A percentile compares a stretch with the other conserved stretches of the same genome.
Evolutionary conservation across 2,113 vertebrate species (phyloP).

Genomic region (Vombatus ursinus): DNA sequence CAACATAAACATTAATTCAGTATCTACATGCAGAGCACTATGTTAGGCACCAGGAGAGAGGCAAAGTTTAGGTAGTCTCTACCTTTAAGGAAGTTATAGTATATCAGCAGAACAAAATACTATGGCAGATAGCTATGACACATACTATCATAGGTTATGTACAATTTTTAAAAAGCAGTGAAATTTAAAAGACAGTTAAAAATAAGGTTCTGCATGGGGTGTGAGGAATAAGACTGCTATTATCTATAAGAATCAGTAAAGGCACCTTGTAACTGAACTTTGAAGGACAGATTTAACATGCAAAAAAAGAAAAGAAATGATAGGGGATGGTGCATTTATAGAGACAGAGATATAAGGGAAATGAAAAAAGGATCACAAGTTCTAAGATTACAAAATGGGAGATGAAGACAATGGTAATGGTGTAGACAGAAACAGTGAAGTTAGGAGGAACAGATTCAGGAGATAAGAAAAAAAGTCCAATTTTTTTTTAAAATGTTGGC

Average conservation of each 20-base stretch:
- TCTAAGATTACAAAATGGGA: background rate
- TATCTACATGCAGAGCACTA: too few relatives aligned
- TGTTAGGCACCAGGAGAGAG: too few relatives aligned
- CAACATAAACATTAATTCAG: too few relatives aligned
- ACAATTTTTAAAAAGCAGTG: background rate
- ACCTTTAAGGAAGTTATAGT: too few relatives aligned
- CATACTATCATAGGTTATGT: background rate
- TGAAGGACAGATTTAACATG: background rate
- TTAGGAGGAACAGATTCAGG: background rate
- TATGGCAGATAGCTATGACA: background rate
- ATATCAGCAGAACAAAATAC: too few relatives aligned
- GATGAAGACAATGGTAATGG: background rate
- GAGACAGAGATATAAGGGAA: background rate
- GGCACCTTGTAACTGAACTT: background rate
- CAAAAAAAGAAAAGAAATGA: background rate
- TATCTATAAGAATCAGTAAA: background rate
- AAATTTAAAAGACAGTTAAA: background rate
- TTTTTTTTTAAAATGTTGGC: background rate
- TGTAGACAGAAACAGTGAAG: background rate
- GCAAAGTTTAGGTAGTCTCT: too few relatives aligned
- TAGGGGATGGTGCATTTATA: background rate
- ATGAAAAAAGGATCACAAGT: background rate
- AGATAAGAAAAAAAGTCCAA: background rate
- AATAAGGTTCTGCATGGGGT: background rate
- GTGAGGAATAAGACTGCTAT: background rate